Evolutionary conservation across 2,797 vertebrate genomes (phyloP).

Genomic region (Oryzias dopingdopingensis): DNA sequence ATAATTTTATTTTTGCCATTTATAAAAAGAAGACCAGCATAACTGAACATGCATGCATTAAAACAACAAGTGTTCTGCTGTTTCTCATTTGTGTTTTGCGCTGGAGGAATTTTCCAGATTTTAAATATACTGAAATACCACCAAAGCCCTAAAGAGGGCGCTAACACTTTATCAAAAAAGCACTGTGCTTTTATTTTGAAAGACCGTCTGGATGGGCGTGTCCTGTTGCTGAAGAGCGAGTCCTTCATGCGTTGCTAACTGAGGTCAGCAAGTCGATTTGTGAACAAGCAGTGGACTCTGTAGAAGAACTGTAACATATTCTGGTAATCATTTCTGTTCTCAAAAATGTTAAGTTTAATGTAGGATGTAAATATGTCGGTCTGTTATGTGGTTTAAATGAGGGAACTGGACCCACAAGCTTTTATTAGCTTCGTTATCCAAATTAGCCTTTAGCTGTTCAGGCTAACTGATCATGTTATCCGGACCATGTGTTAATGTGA

Average conservation of each 20-base stretch:
- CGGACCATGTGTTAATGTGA: conserved; percentile 10
- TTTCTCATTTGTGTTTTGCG: too few relatives aligned
- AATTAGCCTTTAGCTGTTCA: conserved; percentile 37
- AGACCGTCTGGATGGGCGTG: background rate
- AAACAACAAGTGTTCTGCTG: too few relatives aligned
- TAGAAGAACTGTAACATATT: background rate
- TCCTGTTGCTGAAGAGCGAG: conserved; percentile 9
- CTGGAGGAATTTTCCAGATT: too few relatives aligned
- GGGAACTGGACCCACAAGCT: background rate
- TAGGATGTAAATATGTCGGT: background rate
- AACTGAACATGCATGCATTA: too few relatives aligned
- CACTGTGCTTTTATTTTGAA: conserved; percentile 58
- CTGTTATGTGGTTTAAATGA: background rate
- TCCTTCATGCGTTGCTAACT: conserved; percentile 45
- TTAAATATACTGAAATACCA: conserved; percentile 1
- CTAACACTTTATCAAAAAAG: background rate
- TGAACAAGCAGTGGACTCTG: background rate
- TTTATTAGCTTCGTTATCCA: conserved; percentile 34
- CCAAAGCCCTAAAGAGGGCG: background rate
- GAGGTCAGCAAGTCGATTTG: conserved; percentile 48
- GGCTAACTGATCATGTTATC: conserved; percentile 1
- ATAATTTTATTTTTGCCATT: too few relatives aligned
- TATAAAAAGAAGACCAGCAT: too few relatives aligned
- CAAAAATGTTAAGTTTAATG: too few relatives aligned
- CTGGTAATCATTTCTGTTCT: background rate